phyloP scores from a whole-genome alignment of 2,113 vertebrate genomes.

The Pygoscelis antarcticus region DNA sequence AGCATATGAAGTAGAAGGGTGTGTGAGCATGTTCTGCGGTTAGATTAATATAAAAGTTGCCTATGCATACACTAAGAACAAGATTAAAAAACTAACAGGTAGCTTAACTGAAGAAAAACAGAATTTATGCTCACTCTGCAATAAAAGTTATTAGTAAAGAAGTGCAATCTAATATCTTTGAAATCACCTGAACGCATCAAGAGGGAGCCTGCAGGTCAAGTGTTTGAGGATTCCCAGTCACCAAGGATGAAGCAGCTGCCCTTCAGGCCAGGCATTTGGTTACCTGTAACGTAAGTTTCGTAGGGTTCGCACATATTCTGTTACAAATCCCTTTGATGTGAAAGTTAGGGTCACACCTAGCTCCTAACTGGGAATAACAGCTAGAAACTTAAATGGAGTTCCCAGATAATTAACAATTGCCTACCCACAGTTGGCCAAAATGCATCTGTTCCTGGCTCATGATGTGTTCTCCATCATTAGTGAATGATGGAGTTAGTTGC shows the following conservation, averaged over 20 bases:
- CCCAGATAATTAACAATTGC: background rate
- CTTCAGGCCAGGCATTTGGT: background rate
- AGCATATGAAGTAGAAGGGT: background rate
- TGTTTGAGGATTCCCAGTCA: background rate
- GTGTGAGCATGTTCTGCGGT: fast-evolving
- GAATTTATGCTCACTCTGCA: background rate
- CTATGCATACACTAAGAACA: background rate
- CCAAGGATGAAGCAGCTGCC: background rate
- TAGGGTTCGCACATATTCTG: fast-evolving
- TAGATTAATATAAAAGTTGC: background rate
- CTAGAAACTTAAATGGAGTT: background rate
- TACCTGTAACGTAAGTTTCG: background rate
- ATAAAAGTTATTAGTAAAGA: background rate
- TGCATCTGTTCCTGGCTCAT: fast-evolving
- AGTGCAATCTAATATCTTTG: background rate
- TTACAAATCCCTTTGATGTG: background rate
- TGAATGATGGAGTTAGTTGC: background rate
- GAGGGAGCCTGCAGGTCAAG: background rate
- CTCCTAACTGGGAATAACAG: background rate
- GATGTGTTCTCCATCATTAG: background rate
- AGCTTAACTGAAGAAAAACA: background rate
- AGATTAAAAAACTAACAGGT: background rate
- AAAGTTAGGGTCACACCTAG: background rate
- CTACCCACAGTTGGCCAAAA: background rate
- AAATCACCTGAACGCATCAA: background rate